Evolutionary conservation across 1,140 invertebrate species (phyloP).

Genomic region (Heliconius melpomene): DNA sequence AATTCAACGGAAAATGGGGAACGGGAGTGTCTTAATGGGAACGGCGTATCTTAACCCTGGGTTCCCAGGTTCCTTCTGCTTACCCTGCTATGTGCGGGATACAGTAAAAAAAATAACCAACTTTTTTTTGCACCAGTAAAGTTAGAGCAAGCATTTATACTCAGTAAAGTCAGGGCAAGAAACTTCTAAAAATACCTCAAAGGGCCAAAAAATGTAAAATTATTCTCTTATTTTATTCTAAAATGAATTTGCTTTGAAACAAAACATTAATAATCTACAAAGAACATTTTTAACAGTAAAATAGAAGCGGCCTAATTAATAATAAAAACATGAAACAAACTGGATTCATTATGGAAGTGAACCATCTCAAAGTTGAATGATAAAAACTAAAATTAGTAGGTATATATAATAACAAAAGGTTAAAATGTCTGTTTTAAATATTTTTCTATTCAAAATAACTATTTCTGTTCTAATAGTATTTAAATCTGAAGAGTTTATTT

Average conservation of each 20-base stretch:
- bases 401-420: not conserved
- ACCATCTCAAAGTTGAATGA: not conserved
- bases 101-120: too few relatives aligned
- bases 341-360: conserved; percentile 7
- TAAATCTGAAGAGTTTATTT: too few relatives aligned
- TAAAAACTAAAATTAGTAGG: not conserved
- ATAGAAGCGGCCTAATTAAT: conserved; percentile 27
- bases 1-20: too few relatives aligned
- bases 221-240: conserved; percentile 4
- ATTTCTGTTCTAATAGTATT: too few relatives aligned
- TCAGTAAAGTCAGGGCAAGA: not conserved
- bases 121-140: too few relatives aligned
- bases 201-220: not conserved
- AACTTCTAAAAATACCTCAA: not conserved
- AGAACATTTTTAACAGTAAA: conserved; percentile 14
- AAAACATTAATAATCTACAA: conserved; percentile 15
- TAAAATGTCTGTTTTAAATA: not conserved
- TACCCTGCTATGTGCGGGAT: too few relatives aligned
- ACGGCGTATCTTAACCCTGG: too few relatives aligned
- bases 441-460: too few relatives aligned
- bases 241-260: conserved; percentile 24
- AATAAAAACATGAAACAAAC: conserved; percentile 20
- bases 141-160: too few relatives aligned
- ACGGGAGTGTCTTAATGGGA: too few relatives aligned
- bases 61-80: too few relatives aligned